Conservation (phyloP, 2,797 vertebrate genomes). For the Chelidonichthys spinosus region DNA sequence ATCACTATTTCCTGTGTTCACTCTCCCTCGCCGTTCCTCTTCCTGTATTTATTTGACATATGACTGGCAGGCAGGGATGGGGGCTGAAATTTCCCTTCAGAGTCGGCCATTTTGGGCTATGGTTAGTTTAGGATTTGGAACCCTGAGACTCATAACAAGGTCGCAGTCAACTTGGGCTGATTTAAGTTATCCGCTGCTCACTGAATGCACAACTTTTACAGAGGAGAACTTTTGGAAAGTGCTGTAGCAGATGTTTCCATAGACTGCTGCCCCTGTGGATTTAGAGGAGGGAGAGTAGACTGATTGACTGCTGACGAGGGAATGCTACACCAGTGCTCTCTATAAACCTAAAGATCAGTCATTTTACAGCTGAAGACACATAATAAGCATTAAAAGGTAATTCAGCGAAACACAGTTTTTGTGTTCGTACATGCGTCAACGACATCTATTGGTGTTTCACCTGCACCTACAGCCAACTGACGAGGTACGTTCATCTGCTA, state of each 20-base stretch:
- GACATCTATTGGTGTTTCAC: no score
- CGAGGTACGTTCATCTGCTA: no score
- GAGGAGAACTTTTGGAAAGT: constrained; percentile 60
- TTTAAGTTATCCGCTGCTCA: constrained; percentile 71
- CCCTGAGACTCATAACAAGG: constrained; percentile 69
- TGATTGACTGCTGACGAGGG: constrained; percentile 67
- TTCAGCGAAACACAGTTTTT: constrained; percentile 24
- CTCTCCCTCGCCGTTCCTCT: constrained; percentile 57
- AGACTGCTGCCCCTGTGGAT: constrained; percentile 47
- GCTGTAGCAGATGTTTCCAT: constrained; percentile 80
- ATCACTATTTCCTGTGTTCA: constrained; percentile 61
- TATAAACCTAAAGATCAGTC: constrained; percentile 49
- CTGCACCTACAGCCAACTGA: no score
- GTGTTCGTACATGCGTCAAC: constrained; percentile 1
- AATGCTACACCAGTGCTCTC: constrained; percentile 40
- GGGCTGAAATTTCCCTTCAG: constrained; percentile 38
- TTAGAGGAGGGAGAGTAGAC: constrained; percentile 50
- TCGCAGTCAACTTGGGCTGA: constrained; percentile 65
- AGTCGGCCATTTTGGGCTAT: constrained; percentile 55
- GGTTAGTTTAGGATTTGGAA: constrained; percentile 72
- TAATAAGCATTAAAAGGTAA: constrained; percentile 35
- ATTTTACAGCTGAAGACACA: constrained; percentile 27
- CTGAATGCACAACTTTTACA: constrained; percentile 58
- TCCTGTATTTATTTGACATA: constrained; percentile 76
- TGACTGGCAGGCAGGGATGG: constrained; percentile 59